Evolutionary conservation across 2,888 invertebrate genomes (phyloP).

Genomic region (Aproaerema taeniolella): DNA sequence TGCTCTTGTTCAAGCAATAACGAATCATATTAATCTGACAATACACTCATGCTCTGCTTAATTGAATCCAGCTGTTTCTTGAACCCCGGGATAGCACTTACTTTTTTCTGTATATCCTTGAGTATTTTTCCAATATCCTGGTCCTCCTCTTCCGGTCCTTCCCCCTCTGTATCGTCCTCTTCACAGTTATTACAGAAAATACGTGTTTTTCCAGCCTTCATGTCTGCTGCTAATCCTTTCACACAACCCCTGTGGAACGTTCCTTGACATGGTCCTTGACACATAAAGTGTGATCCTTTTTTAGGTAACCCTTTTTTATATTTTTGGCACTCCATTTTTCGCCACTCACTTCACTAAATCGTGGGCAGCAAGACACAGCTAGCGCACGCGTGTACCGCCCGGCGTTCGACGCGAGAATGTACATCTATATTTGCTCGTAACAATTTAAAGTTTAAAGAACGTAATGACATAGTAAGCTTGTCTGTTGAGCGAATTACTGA

Average conservation of each 20-base stretch:
- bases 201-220: not conserved
- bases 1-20: not conserved
- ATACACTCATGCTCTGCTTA: not conserved
- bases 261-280: constrained; percentile 16
- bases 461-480: too few relatives aligned
- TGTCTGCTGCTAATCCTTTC: too few relatives aligned
- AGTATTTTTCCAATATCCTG: not conserved
- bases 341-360: constrained; percentile 5
- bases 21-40: not conserved
- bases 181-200: not conserved
- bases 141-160: not conserved
- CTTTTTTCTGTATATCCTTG: constrained; percentile 1
- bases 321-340: too few relatives aligned
- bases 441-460: too few relatives aligned
- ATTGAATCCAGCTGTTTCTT: not conserved
- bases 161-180: not conserved
- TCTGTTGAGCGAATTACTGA: too few relatives aligned
- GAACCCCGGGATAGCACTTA: not conserved
- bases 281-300: constrained; percentile 16
- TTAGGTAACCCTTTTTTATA: constrained; percentile 10
- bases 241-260: constrained; percentile 16
- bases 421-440: too few relatives aligned
- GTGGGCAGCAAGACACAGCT: not conserved
- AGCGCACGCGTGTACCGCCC: too few relatives aligned
- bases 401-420: too few relatives aligned